These are phyloP conservation scores for human DNA, from an alignment of 2,113 vertebrate genomes.

Conservation along the genomic window DNA sequence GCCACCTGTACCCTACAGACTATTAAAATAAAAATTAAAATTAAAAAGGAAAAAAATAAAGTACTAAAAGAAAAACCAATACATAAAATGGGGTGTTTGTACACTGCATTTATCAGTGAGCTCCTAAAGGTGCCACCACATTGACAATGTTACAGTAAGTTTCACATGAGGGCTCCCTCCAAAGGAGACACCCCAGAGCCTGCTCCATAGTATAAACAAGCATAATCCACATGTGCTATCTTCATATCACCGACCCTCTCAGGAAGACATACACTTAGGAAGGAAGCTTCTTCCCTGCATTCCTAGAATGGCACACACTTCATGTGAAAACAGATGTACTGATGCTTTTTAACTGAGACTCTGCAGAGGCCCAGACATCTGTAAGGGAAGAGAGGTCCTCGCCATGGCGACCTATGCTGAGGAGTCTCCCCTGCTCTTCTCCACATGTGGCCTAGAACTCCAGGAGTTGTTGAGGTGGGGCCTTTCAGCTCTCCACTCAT, in stretches of 20 bases:
- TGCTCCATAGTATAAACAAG: accelerated
- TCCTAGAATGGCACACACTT: background rate
- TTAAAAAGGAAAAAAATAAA: too few species aligned
- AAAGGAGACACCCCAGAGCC: accelerated
- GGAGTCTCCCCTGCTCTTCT: accelerated
- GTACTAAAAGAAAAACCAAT: too few species aligned
- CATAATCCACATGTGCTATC: accelerated
- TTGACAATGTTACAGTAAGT: accelerated
- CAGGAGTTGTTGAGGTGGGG: accelerated
- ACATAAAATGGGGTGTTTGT: background rate
- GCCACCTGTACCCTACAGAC: too few species aligned
- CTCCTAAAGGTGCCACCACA: accelerated
- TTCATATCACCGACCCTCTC: accelerated
- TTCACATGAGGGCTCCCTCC: too few species aligned
- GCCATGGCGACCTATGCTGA: accelerated
- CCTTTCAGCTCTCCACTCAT: accelerated
- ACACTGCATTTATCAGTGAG: background rate
- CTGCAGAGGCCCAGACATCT: accelerated
- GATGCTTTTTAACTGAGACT: too few species aligned
- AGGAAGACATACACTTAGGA: accelerated
- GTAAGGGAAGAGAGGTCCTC: too few species aligned
- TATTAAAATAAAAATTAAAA: too few species aligned
- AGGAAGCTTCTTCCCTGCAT: background rate
- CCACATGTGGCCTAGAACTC: accelerated
- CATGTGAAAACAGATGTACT: accelerated